phyloP scores from a whole-genome alignment of 2,888 invertebrate genomes.

The Arrhopalites spinosus region DNA sequence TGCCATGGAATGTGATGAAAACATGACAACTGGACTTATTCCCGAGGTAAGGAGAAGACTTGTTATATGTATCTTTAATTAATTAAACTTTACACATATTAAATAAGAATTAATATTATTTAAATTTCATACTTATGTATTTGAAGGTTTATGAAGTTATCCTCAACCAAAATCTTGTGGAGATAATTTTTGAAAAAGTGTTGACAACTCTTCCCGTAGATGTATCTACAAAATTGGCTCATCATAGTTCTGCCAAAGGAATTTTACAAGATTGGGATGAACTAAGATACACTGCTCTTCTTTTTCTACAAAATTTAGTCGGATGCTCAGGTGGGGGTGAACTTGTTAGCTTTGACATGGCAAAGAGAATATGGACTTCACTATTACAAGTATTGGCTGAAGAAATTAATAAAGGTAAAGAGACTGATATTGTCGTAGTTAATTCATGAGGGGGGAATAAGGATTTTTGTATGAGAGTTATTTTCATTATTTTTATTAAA shows the following conservation, averaged over 20 bases:
- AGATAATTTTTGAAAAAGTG: background rate
- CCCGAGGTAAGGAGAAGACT: conserved; percentile 29
- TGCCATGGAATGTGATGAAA: conserved; percentile 32
- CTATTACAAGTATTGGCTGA: conserved; percentile 62
- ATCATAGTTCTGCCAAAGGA: conserved; percentile 4
- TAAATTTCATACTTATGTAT: background rate
- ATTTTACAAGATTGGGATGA: conserved; percentile 54
- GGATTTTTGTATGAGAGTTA: background rate
- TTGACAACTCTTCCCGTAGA: background rate
- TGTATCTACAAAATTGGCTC: background rate
- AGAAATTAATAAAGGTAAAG: conserved; percentile 16
- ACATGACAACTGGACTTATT: conserved; percentile 48
- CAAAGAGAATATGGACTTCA: conserved; percentile 65
- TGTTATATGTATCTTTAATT: background rate
- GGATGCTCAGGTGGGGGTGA: conserved; percentile 67
- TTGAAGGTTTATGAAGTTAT: conserved; percentile 24
- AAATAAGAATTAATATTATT: background rate
- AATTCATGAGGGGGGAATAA: background rate
- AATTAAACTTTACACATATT: background rate
- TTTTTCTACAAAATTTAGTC: conserved; percentile 74
- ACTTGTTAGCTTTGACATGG: conserved; percentile 65
- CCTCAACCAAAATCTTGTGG: background rate
- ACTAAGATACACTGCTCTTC: conserved; percentile 69
- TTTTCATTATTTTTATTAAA: background rate
- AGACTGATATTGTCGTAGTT: background rate